Evolutionary conservation across 2,888 invertebrate genomes (phyloP).

Genomic region (Melanostoma mellinum): DNA sequence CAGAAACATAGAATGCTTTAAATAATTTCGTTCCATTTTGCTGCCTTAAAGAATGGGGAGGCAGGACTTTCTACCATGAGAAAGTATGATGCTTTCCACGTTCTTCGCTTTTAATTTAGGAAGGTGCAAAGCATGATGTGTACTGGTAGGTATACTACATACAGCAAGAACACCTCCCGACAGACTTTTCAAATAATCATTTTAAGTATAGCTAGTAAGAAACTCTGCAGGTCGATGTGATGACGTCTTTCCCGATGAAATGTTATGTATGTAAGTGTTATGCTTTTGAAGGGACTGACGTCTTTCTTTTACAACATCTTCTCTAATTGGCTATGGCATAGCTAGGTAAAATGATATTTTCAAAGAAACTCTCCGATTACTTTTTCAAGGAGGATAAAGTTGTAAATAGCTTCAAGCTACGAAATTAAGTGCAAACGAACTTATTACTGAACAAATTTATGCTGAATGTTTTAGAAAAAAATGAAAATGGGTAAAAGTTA

Average conservation of each 20-base stretch:
- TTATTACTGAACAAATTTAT: conserved; percentile 26
- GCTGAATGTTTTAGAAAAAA: conserved; percentile 17
- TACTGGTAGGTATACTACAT: conserved; percentile 2
- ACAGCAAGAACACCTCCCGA: background rate
- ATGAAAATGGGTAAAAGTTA: too few relatives aligned
- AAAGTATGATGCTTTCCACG: conserved; percentile 19
- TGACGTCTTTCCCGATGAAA: conserved; percentile 24
- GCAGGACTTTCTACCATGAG: conserved; percentile 11
- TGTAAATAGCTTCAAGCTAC: conserved; percentile 36
- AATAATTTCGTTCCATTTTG: conserved; percentile 33
- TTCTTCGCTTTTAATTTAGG: conserved; percentile 37
- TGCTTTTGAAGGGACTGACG: conserved; percentile 28
- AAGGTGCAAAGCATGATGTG: conserved; percentile 43
- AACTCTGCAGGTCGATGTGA: conserved; percentile 36
- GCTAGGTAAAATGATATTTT: conserved; percentile 12
- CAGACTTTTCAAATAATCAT: conserved; percentile 36
- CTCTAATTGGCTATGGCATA: background rate
- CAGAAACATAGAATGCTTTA: conserved; percentile 44
- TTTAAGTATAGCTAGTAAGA: conserved; percentile 33
- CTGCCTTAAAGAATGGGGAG: background rate
- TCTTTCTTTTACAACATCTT: background rate
- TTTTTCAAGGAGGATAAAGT: conserved; percentile 23
- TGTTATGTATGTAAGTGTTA: conserved; percentile 2
- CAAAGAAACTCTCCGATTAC: conserved; percentile 26
- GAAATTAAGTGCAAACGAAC: conserved; percentile 45